Evolutionary conservation across 92 coral and sea anemone genomes (phyloP), one percentile per base, ranked within the genome.

Genomic region (Actinernus sp.): DNA sequence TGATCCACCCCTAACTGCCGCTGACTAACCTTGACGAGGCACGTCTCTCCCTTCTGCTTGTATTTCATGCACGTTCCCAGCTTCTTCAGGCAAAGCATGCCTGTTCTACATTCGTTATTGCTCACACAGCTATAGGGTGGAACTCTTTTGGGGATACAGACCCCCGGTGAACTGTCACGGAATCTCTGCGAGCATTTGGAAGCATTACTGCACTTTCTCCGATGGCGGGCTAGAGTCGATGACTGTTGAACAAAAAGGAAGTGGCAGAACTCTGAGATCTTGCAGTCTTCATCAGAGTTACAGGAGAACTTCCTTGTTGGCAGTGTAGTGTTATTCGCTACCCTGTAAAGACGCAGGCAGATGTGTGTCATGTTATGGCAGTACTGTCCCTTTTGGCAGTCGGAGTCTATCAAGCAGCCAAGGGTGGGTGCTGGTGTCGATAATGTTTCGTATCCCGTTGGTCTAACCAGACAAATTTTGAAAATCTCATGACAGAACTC

Each of bases 11-110:
- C n/a, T n/a, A n/a, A n/a, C n/a, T n/a, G n/a, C n/a, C n/a, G n/a
- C n/a, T n/a, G 10, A 34, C 75, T 56, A n/a, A 85, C 91, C 86
- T 75, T 74, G 9, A 63, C 57, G 50, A 90, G 73, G 61, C 96
- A 90, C 45, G 83, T 54, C 27, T 85, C 78, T 38, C 92, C 96
- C 7, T 61, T 78, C 23, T 52, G 63, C 26, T 74, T 56, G 29
- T 73, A 74, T 18, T 62, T 67, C 47, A 56, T 73, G 39, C 96
- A 90, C 26, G 81, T 46, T 28, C 92, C 88, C 28, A 90, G 56
- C 23, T 76, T 79, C 49, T 30, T 79, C 58, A 90, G 47, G 26
- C 96, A 90, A 46, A 85, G 78, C 58, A 50, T 80, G 31, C 87
- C 88, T 13, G 70, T 54, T 16, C 87, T 89, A 59, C 92, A 85